Evolutionary conservation across 2,797 vertebrate species (phyloP).

Genomic region (Triplophysa bombifrons): DNA sequence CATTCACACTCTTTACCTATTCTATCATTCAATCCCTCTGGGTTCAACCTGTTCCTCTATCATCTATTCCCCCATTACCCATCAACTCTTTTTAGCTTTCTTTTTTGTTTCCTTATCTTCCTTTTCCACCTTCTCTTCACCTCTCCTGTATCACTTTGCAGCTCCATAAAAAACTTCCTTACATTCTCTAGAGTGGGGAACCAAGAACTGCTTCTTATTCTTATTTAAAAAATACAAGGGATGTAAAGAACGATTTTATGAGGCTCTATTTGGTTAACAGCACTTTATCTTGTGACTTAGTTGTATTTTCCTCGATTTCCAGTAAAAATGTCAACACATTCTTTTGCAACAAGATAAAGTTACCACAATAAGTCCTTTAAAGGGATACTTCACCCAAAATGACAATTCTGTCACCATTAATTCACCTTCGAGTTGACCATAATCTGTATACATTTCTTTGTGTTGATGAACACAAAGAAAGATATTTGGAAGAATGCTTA

Average conservation of each 20-base stretch:
- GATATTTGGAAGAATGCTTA: too few relatives aligned
- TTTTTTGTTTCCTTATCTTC: neutral
- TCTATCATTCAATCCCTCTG: slow-evolving; percentile 43
- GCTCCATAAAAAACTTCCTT: neutral
- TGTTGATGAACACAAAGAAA: too few relatives aligned
- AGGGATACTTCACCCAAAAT: too few relatives aligned
- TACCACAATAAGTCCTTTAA: neutral
- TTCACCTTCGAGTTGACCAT: too few relatives aligned
- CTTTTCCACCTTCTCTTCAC: neutral
- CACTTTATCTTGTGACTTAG: too few relatives aligned
- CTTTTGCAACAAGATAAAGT: neutral
- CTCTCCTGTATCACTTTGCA: neutral
- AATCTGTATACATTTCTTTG: too few relatives aligned
- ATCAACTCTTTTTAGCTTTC: slow-evolving; percentile 20
- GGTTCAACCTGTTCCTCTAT: slow-evolving; percentile 27
- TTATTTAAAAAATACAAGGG: neutral
- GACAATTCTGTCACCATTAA: too few relatives aligned
- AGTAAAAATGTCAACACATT: neutral
- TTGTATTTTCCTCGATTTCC: too few relatives aligned
- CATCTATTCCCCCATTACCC: slow-evolving; percentile 1
- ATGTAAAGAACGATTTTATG: neutral
- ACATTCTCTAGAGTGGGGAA: neutral
- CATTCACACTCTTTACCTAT: slow-evolving; percentile 32
- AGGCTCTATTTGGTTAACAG: too few relatives aligned
- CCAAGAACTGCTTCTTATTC: neutral